A percentile compares a stretch with the other conserved stretches of the same genome.
Evolutionary conservation across 37 sponge, comb jelly and placozoan genomes (phyloP).

Genomic region (Haliclona indistincta): DNA sequence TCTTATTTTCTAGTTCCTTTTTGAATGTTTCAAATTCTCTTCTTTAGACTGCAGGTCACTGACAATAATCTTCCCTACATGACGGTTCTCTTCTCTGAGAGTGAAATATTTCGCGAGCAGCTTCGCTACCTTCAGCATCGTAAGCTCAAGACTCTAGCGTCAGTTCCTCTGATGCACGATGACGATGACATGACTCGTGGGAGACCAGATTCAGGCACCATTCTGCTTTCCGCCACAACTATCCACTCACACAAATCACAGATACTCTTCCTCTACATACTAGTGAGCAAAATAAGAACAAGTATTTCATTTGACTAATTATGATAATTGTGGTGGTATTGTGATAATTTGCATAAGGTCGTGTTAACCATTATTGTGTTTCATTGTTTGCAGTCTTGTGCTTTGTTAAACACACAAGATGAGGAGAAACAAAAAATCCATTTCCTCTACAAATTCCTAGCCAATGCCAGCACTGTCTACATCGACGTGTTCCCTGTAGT

Average conservation of each 20-base stretch:
- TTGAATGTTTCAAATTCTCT: too few relatives aligned
- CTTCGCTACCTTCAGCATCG: constrained; percentile 16
- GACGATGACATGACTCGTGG: neutral
- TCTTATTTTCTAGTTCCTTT: too few relatives aligned
- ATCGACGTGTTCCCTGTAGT: constrained; percentile 70
- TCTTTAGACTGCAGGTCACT: constrained; percentile 28
- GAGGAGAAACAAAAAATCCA: constrained; percentile 30
- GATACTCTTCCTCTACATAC: constrained; percentile 44
- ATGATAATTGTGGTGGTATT: too few relatives aligned
- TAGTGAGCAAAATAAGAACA: constrained; percentile 24
- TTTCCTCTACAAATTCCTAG: constrained; percentile 67
- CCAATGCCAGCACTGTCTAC: constrained; percentile 67
- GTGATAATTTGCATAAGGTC: too few relatives aligned
- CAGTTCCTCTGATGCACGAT: neutral
- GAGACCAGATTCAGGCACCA: constrained; percentile 1
- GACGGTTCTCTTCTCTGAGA: constrained; percentile 67
- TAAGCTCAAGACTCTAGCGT: constrained; percentile 1
- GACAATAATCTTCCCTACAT: constrained; percentile 69
- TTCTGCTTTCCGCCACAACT: constrained; percentile 16
- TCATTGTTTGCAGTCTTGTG: constrained; percentile 17
- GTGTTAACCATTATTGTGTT: too few relatives aligned
- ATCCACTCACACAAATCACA: constrained; percentile 39
- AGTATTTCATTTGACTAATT: neutral
- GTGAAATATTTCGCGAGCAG: constrained; percentile 58
- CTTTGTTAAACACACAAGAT: constrained; percentile 58